These are phyloP conservation scores for Pheosia gnoma DNA, from an alignment of 2,888 invertebrate genomes.

Conservation along the genomic window DNA sequence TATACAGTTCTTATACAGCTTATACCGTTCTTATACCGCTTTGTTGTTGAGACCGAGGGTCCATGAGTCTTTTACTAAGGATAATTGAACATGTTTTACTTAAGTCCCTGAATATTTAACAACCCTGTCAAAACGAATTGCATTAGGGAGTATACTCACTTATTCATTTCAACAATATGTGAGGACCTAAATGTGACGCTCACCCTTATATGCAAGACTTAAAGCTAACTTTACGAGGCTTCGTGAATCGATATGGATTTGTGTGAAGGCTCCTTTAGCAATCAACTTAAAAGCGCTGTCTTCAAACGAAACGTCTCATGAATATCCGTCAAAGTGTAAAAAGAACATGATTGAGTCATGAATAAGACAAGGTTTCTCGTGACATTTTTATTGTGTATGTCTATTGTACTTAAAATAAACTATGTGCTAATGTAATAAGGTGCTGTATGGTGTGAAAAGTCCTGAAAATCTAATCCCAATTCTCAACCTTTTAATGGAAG, in stretches of 20 bases:
- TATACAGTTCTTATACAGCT: neutral
- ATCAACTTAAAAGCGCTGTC: neutral
- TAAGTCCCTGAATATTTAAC: conserved; percentile 1
- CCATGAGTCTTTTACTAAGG: neutral
- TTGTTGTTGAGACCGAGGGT: neutral
- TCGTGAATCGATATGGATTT: neutral
- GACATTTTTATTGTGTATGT: conserved; percentile 24
- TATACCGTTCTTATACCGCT: neutral
- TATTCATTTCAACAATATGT: neutral
- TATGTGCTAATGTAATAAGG: neutral
- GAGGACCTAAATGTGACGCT: too few relatives aligned
- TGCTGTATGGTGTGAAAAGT: neutral
- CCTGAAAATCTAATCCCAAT: neutral
- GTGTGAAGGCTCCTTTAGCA: neutral
- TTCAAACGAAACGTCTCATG: conserved; percentile 13
- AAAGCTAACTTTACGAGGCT: neutral
- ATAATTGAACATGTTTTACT: neutral
- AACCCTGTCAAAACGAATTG: conserved; percentile 1
- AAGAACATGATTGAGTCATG: conserved; percentile 11
- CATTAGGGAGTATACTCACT: neutral
- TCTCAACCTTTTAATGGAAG: neutral
- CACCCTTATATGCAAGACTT: neutral
- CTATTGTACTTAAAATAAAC: neutral
- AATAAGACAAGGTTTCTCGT: conserved; percentile 27
- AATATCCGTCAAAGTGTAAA: conserved; percentile 18